Evolutionary conservation across 2,797 vertebrate species (phyloP), one percentile per base, ranked within the genome.

Genomic region (Hydrolagus colliei): DNA sequence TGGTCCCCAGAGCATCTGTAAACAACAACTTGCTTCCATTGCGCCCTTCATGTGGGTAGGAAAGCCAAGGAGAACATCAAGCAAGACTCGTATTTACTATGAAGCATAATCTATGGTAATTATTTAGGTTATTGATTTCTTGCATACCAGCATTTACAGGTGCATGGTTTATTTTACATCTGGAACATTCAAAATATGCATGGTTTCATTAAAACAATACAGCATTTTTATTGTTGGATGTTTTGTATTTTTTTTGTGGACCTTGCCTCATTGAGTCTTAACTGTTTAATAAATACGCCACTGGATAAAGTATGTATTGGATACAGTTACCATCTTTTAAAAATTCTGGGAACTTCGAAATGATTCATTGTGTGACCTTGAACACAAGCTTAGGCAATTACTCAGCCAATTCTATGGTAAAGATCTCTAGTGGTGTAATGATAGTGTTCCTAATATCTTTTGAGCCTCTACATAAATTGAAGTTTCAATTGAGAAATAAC

Each of bases 111-210:
- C 79, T 71, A 71, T 84, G 18, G 62, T 84, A 71, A 84, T 84
- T 52, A 52, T 52, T 71, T 71, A 84, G 79, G 18, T 84, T 82
- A 32, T 67, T 84, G 79, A 84, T 68, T 35, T 71, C 68, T 84
- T 84, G 79, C 79, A 84, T 32, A 10, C 65, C 79, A 84, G 79
- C 79, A 84, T 84, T 82, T 84, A 71, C 79, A 84, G 27, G 68
- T 82, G 79, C 79, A 82, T 82, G 79, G 73, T 79, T 67, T 67
- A 67, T 80, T 84, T 71, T 84, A 84, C 65, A 84, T 18, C 78
- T 71, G 65, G 65, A 68, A 84, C 79, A 84, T 71, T 71, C 71
- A 67, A 84, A 84, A 84, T 84, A 41, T 84, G 79, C 79, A 84
- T 84, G 79, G 79, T 84, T 84, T 84, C 65, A 84, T 68, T 84